A percentile compares a stretch with the other conserved stretches of the same genome.
These are phyloP conservation scores for Bufo gargarizans DNA, from an alignment of 2,113 vertebrate genomes.

Conservation along the genomic window DNA sequence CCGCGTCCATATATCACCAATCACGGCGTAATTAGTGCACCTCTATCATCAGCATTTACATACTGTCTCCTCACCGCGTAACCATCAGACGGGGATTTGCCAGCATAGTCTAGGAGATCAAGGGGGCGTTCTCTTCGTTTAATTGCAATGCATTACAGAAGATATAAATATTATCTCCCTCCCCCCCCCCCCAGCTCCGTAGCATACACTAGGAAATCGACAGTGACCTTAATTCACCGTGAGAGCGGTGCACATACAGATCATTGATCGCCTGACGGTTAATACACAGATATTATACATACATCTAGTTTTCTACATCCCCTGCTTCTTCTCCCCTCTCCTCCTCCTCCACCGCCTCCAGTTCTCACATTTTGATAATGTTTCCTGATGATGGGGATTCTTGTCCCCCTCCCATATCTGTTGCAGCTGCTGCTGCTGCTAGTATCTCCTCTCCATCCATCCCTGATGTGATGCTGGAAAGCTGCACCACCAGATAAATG, in stretches of 20 bases:
- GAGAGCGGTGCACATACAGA: conserved; percentile 1
- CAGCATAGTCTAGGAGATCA: conserved; percentile 32
- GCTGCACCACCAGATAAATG: conserved; percentile 38
- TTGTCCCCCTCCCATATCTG: conserved; percentile 20
- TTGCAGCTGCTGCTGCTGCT: conserved; percentile 52
- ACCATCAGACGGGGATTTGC: conserved; percentile 34
- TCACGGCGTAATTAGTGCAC: conserved; percentile 16
- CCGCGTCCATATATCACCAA: neutral
- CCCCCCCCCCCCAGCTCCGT: neutral
- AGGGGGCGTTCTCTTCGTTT: conserved; percentile 32
- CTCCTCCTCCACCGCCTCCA: conserved; percentile 38
- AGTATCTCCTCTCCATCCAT: conserved; percentile 38
- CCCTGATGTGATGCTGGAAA: conserved; percentile 21
- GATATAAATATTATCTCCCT: conserved; percentile 31
- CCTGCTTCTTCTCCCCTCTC: neutral
- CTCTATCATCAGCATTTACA: conserved; percentile 41
- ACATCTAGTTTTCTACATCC: neutral
- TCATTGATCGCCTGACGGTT: conserved; percentile 17
- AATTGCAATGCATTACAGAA: conserved; percentile 47
- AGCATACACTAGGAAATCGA: conserved; percentile 49
- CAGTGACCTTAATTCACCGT: conserved; percentile 58
- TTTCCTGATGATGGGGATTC: conserved; percentile 34
- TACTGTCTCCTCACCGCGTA: neutral
- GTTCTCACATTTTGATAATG: conserved; percentile 48
- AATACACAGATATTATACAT: neutral